A percentile compares a stretch with the other conserved stretches of the same genome.
Conservation (phyloP, 2,797 vertebrate genomes). For the Neopelma chrysocephalum region DNA sequence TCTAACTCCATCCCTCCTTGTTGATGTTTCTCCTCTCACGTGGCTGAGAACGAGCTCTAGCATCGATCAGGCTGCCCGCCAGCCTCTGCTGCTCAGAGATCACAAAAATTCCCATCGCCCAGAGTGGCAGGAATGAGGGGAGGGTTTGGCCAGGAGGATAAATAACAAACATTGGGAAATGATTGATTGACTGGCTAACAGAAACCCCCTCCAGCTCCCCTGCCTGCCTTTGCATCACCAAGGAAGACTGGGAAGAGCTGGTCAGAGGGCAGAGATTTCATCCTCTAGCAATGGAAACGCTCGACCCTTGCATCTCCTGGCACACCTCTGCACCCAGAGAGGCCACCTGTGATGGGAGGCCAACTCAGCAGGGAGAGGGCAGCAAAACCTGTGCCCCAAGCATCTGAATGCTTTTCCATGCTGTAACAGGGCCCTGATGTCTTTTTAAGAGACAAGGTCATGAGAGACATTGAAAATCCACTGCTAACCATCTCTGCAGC, state of each 20-base stretch:
- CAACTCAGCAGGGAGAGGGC: not conserved
- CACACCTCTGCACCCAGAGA: not conserved
- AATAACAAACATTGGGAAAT: constrained; percentile 37
- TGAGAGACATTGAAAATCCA: not conserved
- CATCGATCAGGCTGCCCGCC: not conserved
- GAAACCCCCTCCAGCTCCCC: not conserved
- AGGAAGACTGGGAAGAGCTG: not conserved
- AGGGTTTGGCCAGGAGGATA: constrained; percentile 6
- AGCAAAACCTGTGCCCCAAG: not conserved
- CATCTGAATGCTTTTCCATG: not conserved
- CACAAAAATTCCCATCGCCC: not conserved
- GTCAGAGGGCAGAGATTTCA: not conserved
- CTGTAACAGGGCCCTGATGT: not conserved
- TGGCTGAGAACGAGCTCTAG: constrained; percentile 2
- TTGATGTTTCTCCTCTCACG: not conserved
- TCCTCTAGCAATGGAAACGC: accelerated
- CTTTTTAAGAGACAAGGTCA: not conserved
- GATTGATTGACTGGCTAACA: constrained; percentile 29
- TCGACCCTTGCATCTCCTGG: not conserved
- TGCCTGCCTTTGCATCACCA: not conserved
- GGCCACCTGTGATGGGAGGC: not conserved
- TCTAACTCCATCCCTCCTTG: constrained; percentile 21
- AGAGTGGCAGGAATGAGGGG: not conserved
- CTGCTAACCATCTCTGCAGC: not conserved
- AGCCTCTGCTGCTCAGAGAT: constrained; percentile 19